These are phyloP conservation scores for Microtus californicus DNA, from an alignment of 2,797 vertebrate species.

Conservation along the genomic window DNA sequence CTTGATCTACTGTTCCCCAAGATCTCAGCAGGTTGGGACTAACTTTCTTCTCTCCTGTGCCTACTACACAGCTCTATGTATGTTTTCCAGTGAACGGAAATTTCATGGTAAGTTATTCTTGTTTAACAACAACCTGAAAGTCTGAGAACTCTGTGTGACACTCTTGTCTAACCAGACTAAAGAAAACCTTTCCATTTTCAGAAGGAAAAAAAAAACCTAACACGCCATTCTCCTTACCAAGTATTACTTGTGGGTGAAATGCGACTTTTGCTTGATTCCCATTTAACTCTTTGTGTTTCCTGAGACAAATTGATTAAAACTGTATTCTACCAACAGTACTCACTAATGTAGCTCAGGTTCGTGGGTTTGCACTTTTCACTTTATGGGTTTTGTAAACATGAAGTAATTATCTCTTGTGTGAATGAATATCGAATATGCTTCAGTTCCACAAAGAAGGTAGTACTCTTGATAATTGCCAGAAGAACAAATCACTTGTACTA, in stretches of 20 bases:
- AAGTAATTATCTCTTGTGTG: background rate
- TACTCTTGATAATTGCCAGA: background rate
- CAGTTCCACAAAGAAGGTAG: background rate
- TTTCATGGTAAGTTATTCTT: background rate
- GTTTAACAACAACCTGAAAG: background rate
- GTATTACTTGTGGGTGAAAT: background rate
- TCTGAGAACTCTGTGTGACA: background rate
- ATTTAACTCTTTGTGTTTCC: background rate
- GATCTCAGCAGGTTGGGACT: background rate
- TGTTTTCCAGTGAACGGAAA: slow-evolving; percentile 20
- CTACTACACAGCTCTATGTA: background rate
- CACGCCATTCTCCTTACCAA: background rate
- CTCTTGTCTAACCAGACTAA: background rate
- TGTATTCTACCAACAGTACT: background rate
- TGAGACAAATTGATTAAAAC: slow-evolving; percentile 21
- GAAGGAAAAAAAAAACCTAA: background rate
- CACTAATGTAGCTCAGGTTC: background rate
- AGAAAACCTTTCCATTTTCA: background rate
- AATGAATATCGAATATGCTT: background rate
- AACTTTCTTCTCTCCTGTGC: background rate
- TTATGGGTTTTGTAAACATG: slow-evolving; percentile 16
- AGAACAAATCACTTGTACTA: background rate
- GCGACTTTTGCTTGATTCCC: background rate
- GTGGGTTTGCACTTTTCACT: background rate
- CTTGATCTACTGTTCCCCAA: background rate